A percentile compares a stretch with the other conserved stretches of the same genome.
Conservation (phyloP, 2,888 invertebrate genomes). For the Ecliptopera silaceata region DNA sequence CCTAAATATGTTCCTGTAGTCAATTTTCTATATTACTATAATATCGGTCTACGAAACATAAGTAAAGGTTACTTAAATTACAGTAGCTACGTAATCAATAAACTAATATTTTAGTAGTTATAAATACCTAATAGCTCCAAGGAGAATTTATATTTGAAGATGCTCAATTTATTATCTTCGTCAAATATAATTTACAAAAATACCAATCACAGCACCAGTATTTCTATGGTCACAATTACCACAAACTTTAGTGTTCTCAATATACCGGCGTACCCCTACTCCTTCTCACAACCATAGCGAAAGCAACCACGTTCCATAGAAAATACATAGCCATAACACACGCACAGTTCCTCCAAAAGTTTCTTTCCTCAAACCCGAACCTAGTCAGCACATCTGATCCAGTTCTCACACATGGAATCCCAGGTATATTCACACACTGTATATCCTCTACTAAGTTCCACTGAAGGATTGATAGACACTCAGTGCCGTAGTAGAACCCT, state of each 20-base stretch:
- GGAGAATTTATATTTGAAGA: no score
- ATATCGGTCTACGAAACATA: no score
- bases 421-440: constrained; percentile 79
- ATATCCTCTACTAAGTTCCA: constrained; percentile 85
- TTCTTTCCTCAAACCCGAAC: constrained; percentile 75
- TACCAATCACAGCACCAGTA: neutral
- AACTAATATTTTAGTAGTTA: no score
- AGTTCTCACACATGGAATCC: constrained; percentile 83
- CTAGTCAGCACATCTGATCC: constrained; percentile 83
- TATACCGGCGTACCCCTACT: constrained; percentile 76
- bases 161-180: no score
- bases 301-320: constrained; percentile 67
- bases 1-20: no score
- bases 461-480: constrained; percentile 86
- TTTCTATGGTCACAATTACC: neutral
- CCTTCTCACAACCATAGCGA: constrained; percentile 67
- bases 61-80: no score
- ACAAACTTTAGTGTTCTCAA: constrained; percentile 36
- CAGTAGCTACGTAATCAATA: no score
- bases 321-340: constrained; percentile 68
- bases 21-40: no score
- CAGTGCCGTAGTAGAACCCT: constrained; percentile 87
- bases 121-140: no score
- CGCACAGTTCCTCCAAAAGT: constrained; percentile 70
- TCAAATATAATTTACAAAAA: no score